phyloP scores from a whole-genome alignment of 2,113 vertebrate genomes.

The Egretta garzetta region DNA sequence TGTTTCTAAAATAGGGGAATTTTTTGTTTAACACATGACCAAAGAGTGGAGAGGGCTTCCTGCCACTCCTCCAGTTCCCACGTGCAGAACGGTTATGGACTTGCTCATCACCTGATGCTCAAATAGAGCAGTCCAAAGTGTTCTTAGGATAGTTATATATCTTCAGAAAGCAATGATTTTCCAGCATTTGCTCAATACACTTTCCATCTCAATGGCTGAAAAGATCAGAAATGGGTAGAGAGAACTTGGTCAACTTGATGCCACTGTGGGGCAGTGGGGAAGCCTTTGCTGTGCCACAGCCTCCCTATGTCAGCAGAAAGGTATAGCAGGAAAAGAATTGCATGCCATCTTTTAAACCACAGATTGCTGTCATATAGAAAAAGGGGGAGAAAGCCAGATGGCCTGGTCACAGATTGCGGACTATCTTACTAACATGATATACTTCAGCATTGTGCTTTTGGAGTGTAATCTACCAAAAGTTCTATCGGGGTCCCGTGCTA shows the following conservation, averaged over 20 bases:
- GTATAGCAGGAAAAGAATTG: neutral
- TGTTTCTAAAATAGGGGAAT: neutral
- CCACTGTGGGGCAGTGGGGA: neutral
- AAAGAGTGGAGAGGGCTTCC: neutral
- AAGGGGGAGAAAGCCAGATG: neutral
- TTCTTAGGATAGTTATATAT: neutral
- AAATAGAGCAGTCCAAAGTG: neutral
- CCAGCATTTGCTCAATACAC: neutral
- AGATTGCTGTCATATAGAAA: neutral
- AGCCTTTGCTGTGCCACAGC: neutral
- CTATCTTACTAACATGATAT: neutral
- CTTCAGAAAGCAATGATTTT: neutral
- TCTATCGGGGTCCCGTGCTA: neutral
- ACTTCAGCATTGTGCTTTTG: neutral
- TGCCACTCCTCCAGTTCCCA: neutral
- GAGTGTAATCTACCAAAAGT: neutral
- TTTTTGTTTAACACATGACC: neutral
- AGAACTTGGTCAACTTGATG: neutral
- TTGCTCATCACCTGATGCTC: neutral
- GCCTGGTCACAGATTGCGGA: neutral
- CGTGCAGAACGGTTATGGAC: neutral
- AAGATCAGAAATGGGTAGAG: neutral
- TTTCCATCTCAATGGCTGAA: neutral
- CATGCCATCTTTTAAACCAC: rapidly evolving
- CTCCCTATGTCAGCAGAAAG: neutral